These are phyloP conservation scores for Neogobius melanostomus DNA, from an alignment of 2,113 vertebrate species.

Conservation along the genomic window DNA sequence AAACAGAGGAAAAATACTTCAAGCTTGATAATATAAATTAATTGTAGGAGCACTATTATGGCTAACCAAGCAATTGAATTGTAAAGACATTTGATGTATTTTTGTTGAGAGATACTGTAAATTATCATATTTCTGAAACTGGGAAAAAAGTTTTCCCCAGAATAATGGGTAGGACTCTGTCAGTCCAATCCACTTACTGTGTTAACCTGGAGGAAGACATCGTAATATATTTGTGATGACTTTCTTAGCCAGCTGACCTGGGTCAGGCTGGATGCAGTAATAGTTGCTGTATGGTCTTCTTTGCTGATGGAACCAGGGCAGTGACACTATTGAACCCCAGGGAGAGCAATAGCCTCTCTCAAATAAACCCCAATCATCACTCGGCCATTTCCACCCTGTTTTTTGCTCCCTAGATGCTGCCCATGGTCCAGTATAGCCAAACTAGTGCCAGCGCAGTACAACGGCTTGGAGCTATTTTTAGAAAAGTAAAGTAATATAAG, in stretches of 20 bases:
- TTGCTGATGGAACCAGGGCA: constrained; percentile 24
- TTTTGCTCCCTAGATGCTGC: constrained; percentile 15
- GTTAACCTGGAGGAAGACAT: constrained; percentile 11
- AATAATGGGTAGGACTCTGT: constrained; percentile 9
- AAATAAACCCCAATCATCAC: constrained; percentile 12
- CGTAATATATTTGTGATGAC: constrained; percentile 17
- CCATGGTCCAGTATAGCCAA: neutral
- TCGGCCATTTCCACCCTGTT: constrained; percentile 27
- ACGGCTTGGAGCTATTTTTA: constrained; percentile 27
- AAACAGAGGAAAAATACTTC: too few relatives aligned
- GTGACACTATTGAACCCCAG: constrained; percentile 26
- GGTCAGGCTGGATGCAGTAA: constrained; percentile 24
- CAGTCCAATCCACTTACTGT: neutral
- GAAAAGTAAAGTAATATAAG: constrained; percentile 13
- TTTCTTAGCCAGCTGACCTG: constrained; percentile 13
- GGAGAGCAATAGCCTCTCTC: constrained; percentile 28
- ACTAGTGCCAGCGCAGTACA: constrained; percentile 29
- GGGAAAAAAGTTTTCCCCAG: neutral
- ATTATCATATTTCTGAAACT: too few relatives aligned
- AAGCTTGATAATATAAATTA: too few relatives aligned
- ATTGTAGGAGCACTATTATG: too few relatives aligned
- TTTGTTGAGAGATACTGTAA: too few relatives aligned
- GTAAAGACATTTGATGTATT: too few relatives aligned
- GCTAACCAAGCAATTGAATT: too few relatives aligned
- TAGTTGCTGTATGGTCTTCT: constrained; percentile 19